A percentile compares a stretch with the other conserved stretches of the same genome.
Conservation (phyloP, 1,140 invertebrate genomes). For the Atopsyche davidsoni region DNA sequence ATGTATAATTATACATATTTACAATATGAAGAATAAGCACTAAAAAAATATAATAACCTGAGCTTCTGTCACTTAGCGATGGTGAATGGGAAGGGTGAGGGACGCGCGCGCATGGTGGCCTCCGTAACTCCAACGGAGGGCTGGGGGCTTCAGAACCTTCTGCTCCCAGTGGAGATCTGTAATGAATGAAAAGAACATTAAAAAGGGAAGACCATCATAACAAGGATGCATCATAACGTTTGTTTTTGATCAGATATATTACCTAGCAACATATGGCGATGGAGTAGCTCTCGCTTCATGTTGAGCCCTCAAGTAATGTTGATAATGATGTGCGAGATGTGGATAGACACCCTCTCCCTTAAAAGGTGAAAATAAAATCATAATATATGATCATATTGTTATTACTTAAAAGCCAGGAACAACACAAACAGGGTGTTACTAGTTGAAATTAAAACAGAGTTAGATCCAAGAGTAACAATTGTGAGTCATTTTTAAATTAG, state of each 20-base stretch:
- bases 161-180: conserved; percentile 49
- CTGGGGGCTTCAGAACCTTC: conserved; percentile 60
- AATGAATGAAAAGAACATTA: too few species aligned
- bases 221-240: too few species aligned
- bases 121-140: conserved; percentile 65
- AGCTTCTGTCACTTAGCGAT: conserved; percentile 68
- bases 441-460: too few species aligned
- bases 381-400: conserved; percentile 3
- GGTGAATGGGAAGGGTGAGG: conserved; percentile 43
- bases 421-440: too few species aligned
- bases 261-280: conserved; percentile 42
- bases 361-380: conserved; percentile 29
- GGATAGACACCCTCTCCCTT: conserved; percentile 66
- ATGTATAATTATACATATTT: not conserved
- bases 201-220: not conserved
- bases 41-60: conserved; percentile 44
- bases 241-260: conserved; percentile 5
- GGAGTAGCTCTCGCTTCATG: conserved; percentile 54
- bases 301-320: conserved; percentile 65
- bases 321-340: conserved; percentile 64
- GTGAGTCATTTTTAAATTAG: too few species aligned
- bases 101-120: conserved; percentile 47
- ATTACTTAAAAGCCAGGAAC: too few species aligned
- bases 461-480: too few species aligned
- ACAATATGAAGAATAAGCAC: not conserved